A percentile compares a stretch with the other conserved stretches of the same genome.
Evolutionary conservation across 2,113 vertebrate species (phyloP).

Genomic region (Sinocyclocheilus grahami): DNA sequence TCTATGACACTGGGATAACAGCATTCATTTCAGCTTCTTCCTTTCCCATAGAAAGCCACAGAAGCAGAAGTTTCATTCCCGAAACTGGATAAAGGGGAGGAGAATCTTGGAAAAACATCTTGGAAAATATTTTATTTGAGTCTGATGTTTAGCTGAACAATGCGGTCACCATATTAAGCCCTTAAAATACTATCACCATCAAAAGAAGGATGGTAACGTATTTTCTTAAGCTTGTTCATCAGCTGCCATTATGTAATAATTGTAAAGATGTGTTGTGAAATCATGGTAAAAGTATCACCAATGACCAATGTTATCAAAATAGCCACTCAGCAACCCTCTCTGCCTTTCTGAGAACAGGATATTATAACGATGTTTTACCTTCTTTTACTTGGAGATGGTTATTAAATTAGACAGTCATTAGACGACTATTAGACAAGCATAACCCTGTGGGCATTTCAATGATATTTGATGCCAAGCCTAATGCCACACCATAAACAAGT

Average conservation of each 20-base stretch:
- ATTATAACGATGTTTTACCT: neutral
- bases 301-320: neutral
- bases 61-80: neutral
- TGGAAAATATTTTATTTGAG: neutral
- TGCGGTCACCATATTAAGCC: neutral
- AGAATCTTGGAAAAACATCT: neutral
- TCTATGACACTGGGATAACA: neutral
- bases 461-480: neutral
- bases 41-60: constrained; percentile 3
- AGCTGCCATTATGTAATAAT: neutral
- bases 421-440: neutral
- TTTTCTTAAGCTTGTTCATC: neutral
- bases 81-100: neutral
- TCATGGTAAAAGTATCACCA: neutral
- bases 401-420: neutral
- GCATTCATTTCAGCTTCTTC: neutral
- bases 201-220: neutral
- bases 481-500: neutral
- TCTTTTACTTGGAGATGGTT: neutral
- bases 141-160: neutral
- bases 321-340: neutral
- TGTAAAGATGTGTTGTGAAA: neutral
- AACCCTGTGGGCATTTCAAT: neutral
- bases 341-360: neutral
- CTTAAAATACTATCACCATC: neutral